phyloP scores from a whole-genome alignment of 2,113 vertebrate species.

The Monarcha castaneiventris region DNA sequence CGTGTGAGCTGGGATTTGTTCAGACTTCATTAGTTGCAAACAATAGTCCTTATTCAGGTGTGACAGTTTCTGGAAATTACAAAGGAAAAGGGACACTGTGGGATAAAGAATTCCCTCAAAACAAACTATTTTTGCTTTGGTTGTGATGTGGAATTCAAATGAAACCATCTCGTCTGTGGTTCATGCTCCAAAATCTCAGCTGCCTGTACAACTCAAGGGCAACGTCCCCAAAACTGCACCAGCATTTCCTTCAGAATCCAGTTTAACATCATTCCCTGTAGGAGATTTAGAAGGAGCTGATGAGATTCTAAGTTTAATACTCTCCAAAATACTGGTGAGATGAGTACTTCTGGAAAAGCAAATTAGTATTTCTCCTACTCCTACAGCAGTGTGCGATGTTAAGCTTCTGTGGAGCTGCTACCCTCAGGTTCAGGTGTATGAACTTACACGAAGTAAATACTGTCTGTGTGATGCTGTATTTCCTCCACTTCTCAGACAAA shows the following conservation, averaged over 20 bases:
- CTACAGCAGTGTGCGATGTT: neutral
- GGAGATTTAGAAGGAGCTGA: neutral
- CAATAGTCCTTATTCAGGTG: neutral
- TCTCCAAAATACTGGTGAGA: neutral
- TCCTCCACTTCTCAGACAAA: neutral
- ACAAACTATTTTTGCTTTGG: neutral
- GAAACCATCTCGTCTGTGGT: neutral
- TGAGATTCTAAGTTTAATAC: neutral
- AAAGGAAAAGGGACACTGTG: neutral
- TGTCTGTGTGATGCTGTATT: neutral
- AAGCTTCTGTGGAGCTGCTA: neutral
- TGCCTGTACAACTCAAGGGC: neutral
- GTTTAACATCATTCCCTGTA: neutral
- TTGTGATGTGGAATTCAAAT: neutral
- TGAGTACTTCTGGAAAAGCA: neutral
- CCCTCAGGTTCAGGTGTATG: neutral
- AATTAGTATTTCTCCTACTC: neutral
- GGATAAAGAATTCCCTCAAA: neutral
- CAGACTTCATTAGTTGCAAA: neutral
- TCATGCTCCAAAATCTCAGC: neutral
- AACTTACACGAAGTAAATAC: neutral
- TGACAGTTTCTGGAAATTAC: neutral
- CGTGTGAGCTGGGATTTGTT: rapidly evolving
- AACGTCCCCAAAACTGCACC: neutral
- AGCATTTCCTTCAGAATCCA: neutral